These are phyloP conservation scores for Babylonia areolata DNA, from an alignment of 1,140 invertebrate species.

Conservation along the genomic window DNA sequence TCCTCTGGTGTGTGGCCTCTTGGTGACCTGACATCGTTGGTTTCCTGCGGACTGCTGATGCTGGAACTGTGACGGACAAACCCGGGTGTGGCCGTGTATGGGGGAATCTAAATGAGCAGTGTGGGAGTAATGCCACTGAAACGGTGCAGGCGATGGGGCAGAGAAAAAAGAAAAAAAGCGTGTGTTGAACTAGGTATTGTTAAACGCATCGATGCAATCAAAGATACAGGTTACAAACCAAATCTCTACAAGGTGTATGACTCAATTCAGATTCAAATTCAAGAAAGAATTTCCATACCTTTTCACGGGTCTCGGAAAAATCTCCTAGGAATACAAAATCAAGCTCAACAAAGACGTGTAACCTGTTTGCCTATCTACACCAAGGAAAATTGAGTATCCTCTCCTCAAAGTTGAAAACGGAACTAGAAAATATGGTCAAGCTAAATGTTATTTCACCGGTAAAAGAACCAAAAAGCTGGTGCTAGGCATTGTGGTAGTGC, in stretches of 20 bases:
- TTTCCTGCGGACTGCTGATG: too few relatives aligned
- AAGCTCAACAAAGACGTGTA: not conserved
- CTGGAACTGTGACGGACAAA: too few relatives aligned
- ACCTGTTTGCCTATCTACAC: not conserved
- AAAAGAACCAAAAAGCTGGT: conserved; percentile 28
- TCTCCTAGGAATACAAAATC: not conserved
- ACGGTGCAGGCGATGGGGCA: too few relatives aligned
- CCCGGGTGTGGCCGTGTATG: too few relatives aligned
- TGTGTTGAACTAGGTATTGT: not conserved
- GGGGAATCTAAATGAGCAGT: too few relatives aligned
- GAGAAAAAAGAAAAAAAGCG: too few relatives aligned
- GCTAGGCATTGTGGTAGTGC: conserved; percentile 12
- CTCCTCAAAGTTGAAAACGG: not conserved
- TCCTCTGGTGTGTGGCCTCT: too few relatives aligned
- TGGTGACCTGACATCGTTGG: too few relatives aligned
- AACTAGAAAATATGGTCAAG: not conserved
- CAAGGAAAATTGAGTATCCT: not conserved
- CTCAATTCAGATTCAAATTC: not conserved
- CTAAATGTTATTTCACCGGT: conserved; percentile 10
- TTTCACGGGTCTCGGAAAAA: not conserved
- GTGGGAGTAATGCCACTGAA: too few relatives aligned
- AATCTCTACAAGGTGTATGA: too few relatives aligned
- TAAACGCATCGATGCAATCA: not conserved
- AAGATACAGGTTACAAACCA: too few relatives aligned
- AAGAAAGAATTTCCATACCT: not conserved